A percentile compares a stretch with the other conserved stretches of the same genome.
These are phyloP conservation scores for Muschampia plurimacula DNA, from an alignment of 2,888 invertebrate species.

Conservation along the genomic window DNA sequence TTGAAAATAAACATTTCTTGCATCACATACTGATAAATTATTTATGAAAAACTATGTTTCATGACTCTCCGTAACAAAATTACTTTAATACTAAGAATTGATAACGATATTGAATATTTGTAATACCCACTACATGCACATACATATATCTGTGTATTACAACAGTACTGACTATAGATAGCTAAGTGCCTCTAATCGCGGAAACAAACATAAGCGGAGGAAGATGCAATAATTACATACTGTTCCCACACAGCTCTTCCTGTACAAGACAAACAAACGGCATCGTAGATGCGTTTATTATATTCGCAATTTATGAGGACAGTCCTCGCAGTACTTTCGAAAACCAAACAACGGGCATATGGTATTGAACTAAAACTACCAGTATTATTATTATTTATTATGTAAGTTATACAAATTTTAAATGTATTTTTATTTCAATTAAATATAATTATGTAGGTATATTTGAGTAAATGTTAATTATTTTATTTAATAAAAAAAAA, in stretches of 20 bases:
- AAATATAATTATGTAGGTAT: not conserved
- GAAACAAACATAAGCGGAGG: slow-evolving; percentile 30
- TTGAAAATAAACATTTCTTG: no score
- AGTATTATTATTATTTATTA: not conserved
- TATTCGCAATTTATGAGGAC: slow-evolving; percentile 38
- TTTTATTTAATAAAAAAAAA: no score
- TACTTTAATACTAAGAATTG: not conserved
- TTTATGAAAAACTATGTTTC: no score
- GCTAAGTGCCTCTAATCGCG: slow-evolving; percentile 16
- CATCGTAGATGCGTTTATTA: slow-evolving; percentile 25
- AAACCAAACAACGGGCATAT: slow-evolving; percentile 23
- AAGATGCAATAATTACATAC: slow-evolving; percentile 35
- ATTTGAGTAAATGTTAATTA: not conserved
- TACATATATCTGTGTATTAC: not conserved
- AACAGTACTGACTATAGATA: slow-evolving; percentile 16
- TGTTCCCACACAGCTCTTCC: slow-evolving; percentile 34
- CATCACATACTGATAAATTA: no score
- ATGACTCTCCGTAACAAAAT: no score
- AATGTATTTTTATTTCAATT: not conserved
- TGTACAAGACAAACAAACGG: slow-evolving; percentile 33
- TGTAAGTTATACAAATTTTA: not conserved
- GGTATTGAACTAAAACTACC: not conserved
- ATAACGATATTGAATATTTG: not conserved
- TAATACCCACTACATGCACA: not conserved
- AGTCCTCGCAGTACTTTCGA: slow-evolving; percentile 30